Conservation (phyloP, 2,888 invertebrate genomes). For the Leptinotarsa rubiginosa region DNA sequence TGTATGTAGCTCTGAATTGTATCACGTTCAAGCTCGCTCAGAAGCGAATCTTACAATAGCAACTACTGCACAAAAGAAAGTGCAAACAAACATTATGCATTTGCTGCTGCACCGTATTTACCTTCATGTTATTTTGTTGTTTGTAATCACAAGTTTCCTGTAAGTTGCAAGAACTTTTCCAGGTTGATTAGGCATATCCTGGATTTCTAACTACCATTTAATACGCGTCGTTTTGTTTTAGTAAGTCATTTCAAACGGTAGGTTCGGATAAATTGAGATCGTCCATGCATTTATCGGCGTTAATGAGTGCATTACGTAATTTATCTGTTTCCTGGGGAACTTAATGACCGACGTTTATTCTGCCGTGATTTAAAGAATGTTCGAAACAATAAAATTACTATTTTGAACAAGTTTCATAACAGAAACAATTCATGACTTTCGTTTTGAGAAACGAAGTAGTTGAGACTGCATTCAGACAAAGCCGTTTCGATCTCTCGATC, state of each 20-base stretch:
- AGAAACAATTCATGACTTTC: too few relatives aligned
- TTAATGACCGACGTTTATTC: slow-evolving; percentile 28
- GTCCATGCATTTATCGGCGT: slow-evolving; percentile 18
- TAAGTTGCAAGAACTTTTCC: slow-evolving; percentile 9
- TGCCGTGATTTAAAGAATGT: not conserved
- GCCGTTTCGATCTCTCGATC: too few relatives aligned
- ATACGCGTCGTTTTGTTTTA: slow-evolving; percentile 27
- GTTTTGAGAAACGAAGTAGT: too few relatives aligned
- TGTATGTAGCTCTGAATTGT: not conserved
- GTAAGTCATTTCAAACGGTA: not conserved
- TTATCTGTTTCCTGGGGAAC: slow-evolving; percentile 26
- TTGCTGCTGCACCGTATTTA: not conserved
- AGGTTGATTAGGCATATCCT: slow-evolving; percentile 27
- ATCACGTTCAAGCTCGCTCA: not conserved
- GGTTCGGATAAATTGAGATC: not conserved
- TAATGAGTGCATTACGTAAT: slow-evolving; percentile 32
- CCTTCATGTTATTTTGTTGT: slow-evolving; percentile 9
- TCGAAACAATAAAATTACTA: not conserved
- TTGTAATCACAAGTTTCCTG: slow-evolving; percentile 27
- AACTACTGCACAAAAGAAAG: not conserved
- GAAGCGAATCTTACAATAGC: slow-evolving; percentile 5
- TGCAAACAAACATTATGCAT: slow-evolving; percentile 1
- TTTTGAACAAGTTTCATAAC: too few relatives aligned
- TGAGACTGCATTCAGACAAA: too few relatives aligned
- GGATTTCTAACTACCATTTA: slow-evolving; percentile 22